Conservation (phyloP, 1,140 invertebrate species). For the Calephelis nemesis region DNA sequence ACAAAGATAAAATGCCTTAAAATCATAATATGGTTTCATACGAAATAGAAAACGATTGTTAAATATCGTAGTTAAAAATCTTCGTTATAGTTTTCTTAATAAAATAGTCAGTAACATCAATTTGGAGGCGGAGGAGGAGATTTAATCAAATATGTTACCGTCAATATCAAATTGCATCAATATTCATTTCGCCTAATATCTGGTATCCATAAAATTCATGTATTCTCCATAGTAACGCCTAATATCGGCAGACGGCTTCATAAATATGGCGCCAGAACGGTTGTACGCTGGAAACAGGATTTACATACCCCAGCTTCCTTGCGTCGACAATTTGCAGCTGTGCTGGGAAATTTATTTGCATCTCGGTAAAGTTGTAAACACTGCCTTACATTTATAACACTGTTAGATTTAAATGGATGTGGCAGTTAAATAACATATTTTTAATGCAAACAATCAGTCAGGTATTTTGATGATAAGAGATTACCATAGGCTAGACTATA, state of each 20-base stretch:
- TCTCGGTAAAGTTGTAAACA: conserved; percentile 36
- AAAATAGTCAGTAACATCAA: too few relatives aligned
- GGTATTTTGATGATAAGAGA: too few relatives aligned
- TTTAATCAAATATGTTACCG: too few relatives aligned
- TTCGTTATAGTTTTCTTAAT: too few relatives aligned
- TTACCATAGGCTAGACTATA: too few relatives aligned
- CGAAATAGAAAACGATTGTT: too few relatives aligned
- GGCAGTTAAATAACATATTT: conserved; percentile 8
- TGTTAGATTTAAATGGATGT: neutral
- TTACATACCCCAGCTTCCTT: conserved; percentile 17
- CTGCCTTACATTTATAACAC: conserved; percentile 23
- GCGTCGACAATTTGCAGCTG: conserved; percentile 34
- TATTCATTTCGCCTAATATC: neutral
- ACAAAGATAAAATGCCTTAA: too few relatives aligned
- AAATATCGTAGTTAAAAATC: too few relatives aligned
- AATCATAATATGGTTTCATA: too few relatives aligned
- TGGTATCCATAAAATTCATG: neutral
- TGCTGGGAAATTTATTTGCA: conserved; percentile 33
- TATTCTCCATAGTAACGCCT: conserved; percentile 3
- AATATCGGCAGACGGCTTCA: conserved; percentile 10
- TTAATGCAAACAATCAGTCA: neutral
- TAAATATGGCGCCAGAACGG: conserved; percentile 9
- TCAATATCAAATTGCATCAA: too few relatives aligned
- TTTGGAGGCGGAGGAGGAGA: too few relatives aligned
- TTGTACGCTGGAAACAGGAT: conserved; percentile 3